Conservation (phyloP, 2,797 vertebrate species). For the Furcifer pardalis region DNA sequence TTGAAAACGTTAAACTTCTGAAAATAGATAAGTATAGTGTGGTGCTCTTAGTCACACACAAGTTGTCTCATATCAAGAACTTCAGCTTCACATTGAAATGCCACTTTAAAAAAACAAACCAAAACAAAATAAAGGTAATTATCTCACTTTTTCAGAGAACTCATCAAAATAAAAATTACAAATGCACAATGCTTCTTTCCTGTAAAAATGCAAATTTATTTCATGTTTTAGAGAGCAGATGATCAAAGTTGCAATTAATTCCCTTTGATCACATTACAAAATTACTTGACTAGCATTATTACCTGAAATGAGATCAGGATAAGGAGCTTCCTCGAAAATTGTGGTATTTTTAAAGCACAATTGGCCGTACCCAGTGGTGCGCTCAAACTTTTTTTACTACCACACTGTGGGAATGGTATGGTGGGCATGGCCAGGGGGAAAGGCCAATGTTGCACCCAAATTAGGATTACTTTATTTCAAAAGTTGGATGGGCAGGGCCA, state of each 20-base stretch:
- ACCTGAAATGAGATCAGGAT: slow-evolving; percentile 38
- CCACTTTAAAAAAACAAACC: background rate
- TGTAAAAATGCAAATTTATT: slow-evolving; percentile 33
- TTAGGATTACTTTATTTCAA: too few relatives aligned
- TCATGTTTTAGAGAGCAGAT: slow-evolving; percentile 37
- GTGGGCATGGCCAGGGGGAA: too few relatives aligned
- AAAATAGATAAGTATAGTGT: background rate
- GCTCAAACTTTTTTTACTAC: too few relatives aligned
- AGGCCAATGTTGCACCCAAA: too few relatives aligned
- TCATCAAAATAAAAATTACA: slow-evolving; percentile 30
- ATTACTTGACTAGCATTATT: slow-evolving; percentile 22
- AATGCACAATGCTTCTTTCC: slow-evolving; percentile 29
- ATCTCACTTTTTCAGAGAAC: slow-evolving; percentile 29
- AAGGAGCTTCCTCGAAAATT: too few relatives aligned
- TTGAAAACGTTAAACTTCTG: background rate
- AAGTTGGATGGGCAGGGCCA: too few relatives aligned
- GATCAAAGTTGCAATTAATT: slow-evolving; percentile 47
- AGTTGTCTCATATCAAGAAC: background rate
- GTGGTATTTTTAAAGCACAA: too few relatives aligned
- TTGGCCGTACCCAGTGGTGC: too few relatives aligned
- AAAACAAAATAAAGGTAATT: background rate
- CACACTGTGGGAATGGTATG: too few relatives aligned
- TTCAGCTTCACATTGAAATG: background rate
- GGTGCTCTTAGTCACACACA: background rate
- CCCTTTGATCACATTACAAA: slow-evolving; percentile 34